These are phyloP conservation scores for Pammene aurita DNA, from an alignment of 2,888 invertebrate genomes.

Conservation along the genomic window DNA sequence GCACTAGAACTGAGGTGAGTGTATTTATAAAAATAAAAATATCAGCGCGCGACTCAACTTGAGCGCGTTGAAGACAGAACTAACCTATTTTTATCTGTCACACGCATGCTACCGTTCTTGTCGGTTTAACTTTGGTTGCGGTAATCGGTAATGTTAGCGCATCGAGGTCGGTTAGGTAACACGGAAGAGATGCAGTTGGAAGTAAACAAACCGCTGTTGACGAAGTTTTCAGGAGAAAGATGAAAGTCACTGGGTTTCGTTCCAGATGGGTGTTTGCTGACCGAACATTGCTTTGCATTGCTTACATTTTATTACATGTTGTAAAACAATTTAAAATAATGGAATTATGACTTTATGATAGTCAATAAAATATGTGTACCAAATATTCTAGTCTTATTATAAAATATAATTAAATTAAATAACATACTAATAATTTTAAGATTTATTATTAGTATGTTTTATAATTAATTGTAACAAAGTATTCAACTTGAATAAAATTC, in stretches of 20 bases:
- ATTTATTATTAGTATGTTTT: too few species aligned
- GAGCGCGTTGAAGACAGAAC: constrained; percentile 50
- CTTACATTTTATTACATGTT: constrained; percentile 17
- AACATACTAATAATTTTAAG: too few species aligned
- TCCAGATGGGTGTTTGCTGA: constrained; percentile 8
- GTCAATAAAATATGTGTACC: background rate
- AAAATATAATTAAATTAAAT: too few species aligned
- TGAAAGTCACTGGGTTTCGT: constrained; percentile 11
- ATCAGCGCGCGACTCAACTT: constrained; percentile 44
- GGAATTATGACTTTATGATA: background rate
- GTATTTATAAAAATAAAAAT: constrained; percentile 48
- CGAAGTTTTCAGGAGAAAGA: constrained; percentile 13
- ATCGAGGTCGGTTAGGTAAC: constrained; percentile 36
- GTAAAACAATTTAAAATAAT: constrained; percentile 18
- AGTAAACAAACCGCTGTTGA: constrained; percentile 31
- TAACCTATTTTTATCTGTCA: constrained; percentile 75
- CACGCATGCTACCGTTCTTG: constrained; percentile 47
- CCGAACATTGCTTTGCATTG: background rate
- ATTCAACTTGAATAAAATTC: too few species aligned
- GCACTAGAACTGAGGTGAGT: constrained; percentile 42
- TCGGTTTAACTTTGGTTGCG: constrained; percentile 44
- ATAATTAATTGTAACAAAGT: too few species aligned
- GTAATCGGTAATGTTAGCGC: constrained; percentile 45
- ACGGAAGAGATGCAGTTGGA: constrained; percentile 35
- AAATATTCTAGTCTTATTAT: too few species aligned